These are phyloP conservation scores for Catalaphyllia jardinei DNA, from an alignment of 64 coral and sea anemone species.

Conservation along the genomic window DNA sequence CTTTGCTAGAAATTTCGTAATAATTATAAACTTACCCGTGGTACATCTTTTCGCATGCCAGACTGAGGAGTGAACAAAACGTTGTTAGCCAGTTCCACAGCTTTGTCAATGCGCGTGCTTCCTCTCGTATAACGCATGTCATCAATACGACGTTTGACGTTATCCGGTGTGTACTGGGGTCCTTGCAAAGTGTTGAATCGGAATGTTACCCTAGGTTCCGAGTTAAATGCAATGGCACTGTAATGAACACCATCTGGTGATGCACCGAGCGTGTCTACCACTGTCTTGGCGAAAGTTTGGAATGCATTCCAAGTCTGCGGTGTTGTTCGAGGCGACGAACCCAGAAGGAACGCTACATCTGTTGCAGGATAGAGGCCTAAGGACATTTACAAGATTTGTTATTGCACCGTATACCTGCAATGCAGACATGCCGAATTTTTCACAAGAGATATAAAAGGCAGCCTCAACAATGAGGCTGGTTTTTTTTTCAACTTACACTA, in stretches of 20 bases:
- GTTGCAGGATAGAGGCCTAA: constrained; percentile 49
- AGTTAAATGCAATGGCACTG: constrained; percentile 53
- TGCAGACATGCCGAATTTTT: too few species aligned
- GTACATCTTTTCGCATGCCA: constrained; percentile 60
- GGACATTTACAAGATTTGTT: neutral
- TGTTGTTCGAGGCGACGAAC: constrained; percentile 42
- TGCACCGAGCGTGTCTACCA: constrained; percentile 36
- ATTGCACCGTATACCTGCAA: too few species aligned
- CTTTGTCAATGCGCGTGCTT: constrained; percentile 40
- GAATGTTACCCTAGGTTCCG: constrained; percentile 39
- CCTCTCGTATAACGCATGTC: constrained; percentile 34
- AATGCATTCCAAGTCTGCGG: constrained; percentile 50
- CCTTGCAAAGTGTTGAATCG: constrained; percentile 45
- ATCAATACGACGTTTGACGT: constrained; percentile 49
- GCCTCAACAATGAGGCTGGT: too few species aligned
- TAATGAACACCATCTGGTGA: constrained; percentile 47
- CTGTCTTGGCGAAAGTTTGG: constrained; percentile 54
- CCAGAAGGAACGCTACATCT: constrained; percentile 62
- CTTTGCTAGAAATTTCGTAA: too few species aligned
- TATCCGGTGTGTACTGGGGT: constrained; percentile 28
- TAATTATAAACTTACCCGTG: constrained; percentile 56
- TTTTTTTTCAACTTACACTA: too few species aligned
- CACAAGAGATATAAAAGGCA: too few species aligned
- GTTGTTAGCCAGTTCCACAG: constrained; percentile 57
- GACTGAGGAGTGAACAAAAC: constrained; percentile 64